Base-by-base conservation (phyloP, 2,888 invertebrate genomes). In the Bibio marci region DNA sequence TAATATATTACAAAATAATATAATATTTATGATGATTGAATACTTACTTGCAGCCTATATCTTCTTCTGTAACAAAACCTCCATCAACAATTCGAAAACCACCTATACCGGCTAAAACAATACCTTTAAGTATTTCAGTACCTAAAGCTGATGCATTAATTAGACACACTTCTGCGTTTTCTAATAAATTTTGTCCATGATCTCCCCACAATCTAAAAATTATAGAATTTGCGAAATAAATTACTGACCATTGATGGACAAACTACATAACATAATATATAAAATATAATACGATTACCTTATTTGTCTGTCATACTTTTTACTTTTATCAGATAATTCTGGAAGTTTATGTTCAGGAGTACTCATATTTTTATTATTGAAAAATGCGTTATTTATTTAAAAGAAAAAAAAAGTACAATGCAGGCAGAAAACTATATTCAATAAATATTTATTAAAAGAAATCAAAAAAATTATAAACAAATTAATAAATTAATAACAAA, bases 81-180 rank as follows among this genome's bases (percentile, higher is more conserved):
- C 86, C 86, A 67, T 97, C 95, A 12, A 94, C 79, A 46, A 97
- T 85, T 0, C 94, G 94, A 49, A 91, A 80, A 17, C 83, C 77
- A 35, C 90, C 88, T 47, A 91, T 77, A 13, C 97, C 97, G 37
- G 98, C 95, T 28, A 99, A 65, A 11, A 98, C 82, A 25, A 99
- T 70, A 19, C 90, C 88, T 60, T 99, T 98, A 22, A 98, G 63
- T 41, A 87, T 77, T 68, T 98, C 98, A 18, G 95, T 92, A 12
- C 95, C 95, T 35, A 90, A 67, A 6, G 86, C 87, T 31, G 82
- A 87, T 2, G 91, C 94, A 63, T 94, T 92, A 46, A 98, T 80
- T 18, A 98, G 60, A 58, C 95, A 97, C 48, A 97, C 76, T 57
- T 86, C 82, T 13, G 92, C 80, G 45, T 72, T 71, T 67, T 97